Conservation (phyloP, 2,888 invertebrate genomes). For the Girardia tigrina region DNA sequence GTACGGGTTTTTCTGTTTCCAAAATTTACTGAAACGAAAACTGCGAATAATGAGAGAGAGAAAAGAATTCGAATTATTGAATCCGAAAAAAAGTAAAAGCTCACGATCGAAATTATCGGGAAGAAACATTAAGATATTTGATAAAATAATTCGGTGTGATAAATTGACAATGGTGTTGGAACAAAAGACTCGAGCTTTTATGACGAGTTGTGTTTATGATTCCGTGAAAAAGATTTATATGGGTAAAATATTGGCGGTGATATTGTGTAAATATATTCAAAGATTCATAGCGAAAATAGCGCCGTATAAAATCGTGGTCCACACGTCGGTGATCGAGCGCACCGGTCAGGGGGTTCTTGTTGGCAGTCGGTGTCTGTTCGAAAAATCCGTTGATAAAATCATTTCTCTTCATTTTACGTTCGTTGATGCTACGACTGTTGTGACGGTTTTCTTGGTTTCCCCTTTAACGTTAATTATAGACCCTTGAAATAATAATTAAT, state of each 20-base stretch:
- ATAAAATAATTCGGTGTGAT: neutral
- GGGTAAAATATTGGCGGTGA: neutral
- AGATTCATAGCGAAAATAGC: neutral
- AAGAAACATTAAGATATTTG: neutral
- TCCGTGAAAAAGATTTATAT: neutral
- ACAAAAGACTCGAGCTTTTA: neutral
- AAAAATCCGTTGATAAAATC: neutral
- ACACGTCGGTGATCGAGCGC: neutral
- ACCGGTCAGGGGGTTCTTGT: neutral
- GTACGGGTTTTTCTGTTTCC: neutral
- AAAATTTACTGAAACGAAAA: neutral
- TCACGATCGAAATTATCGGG: neutral
- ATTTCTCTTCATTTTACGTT: neutral
- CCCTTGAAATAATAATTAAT: too few species aligned
- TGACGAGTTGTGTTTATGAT: neutral
- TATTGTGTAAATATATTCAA: neutral
- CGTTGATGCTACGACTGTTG: neutral
- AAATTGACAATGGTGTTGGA: neutral
- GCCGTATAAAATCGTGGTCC: neutral
- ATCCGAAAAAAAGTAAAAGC: neutral
- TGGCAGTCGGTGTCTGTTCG: neutral
- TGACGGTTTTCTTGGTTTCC: neutral
- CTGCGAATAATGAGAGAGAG: neutral
- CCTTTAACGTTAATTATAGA: too few species aligned
- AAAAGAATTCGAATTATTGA: neutral